Percentiles rank a stretch among this genome's conserved stretches.
Conservation (phyloP, 2,888 invertebrate genomes). For the Tillus elongatus region DNA sequence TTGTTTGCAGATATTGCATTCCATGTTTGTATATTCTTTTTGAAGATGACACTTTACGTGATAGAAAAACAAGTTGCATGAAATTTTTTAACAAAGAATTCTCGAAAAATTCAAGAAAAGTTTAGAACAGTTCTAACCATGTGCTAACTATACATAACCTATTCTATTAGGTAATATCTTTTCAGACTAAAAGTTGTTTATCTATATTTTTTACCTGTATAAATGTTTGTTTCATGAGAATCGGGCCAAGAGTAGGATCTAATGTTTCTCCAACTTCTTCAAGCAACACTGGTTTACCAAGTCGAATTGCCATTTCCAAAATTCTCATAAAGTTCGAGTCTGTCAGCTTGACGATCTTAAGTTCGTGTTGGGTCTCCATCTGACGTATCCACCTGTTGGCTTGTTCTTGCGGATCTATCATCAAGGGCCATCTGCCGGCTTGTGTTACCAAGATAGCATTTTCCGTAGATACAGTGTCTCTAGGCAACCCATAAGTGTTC, state of each 20-base stretch:
- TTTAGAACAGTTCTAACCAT: too few relatives aligned
- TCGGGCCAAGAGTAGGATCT: constrained; percentile 78
- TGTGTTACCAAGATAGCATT: constrained; percentile 84
- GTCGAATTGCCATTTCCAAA: constrained; percentile 72
- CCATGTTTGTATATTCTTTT: too few relatives aligned
- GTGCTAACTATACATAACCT: too few relatives aligned
- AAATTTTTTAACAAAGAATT: too few relatives aligned
- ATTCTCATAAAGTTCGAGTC: constrained; percentile 66
- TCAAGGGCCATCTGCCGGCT: constrained; percentile 77
- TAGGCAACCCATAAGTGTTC: constrained; percentile 82
- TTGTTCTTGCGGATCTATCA: constrained; percentile 95
- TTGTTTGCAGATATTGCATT: too few relatives aligned
- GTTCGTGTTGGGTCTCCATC: constrained; percentile 67
- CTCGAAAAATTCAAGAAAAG: too few relatives aligned
- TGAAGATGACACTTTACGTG: too few relatives aligned
- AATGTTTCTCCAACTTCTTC: constrained; percentile 83
- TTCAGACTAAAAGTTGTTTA: too few relatives aligned
- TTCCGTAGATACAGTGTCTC: constrained; percentile 81
- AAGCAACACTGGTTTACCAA: constrained; percentile 77
- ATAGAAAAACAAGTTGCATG: too few relatives aligned
- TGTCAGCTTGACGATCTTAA: constrained; percentile 70
- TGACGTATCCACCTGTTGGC: constrained; percentile 88
- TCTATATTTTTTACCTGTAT: constrained; percentile 46
- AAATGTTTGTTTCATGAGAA: constrained; percentile 73
- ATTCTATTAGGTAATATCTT: too few relatives aligned